These are phyloP conservation scores for Oscheius myriophilus DNA, from an alignment of 2,888 invertebrate genomes.

Conservation along the genomic window DNA sequence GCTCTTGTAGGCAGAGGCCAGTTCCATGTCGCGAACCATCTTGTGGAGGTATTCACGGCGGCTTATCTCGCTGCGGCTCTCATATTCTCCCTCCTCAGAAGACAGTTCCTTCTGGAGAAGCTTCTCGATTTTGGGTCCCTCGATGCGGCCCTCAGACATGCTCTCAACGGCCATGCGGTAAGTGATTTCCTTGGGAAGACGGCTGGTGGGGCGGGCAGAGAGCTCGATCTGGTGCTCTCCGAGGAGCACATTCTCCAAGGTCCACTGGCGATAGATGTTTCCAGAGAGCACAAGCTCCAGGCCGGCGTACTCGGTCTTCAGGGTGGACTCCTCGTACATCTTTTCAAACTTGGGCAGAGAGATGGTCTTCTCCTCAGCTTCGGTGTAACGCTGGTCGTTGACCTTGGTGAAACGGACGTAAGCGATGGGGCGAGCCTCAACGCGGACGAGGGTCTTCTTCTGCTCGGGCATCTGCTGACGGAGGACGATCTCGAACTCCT, in stretches of 20 bases:
- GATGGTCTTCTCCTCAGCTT: conserved; percentile 58
- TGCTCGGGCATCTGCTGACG: conserved; percentile 41
- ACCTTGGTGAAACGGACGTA: conserved; percentile 49
- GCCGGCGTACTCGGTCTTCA: conserved; percentile 19
- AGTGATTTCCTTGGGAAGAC: conserved; percentile 34
- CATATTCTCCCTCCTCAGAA: conserved; percentile 24
- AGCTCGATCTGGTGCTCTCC: conserved; percentile 59
- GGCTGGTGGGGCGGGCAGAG: conserved; percentile 35
- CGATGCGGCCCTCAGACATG: conserved; percentile 24
- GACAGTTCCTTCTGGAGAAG: conserved; percentile 39
- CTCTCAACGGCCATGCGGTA: conserved; percentile 19
- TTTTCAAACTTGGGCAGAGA: conserved; percentile 41
- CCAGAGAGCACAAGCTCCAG: conserved; percentile 36
- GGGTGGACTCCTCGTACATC: conserved; percentile 36
- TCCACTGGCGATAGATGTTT: conserved; percentile 41
- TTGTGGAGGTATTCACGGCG: conserved; percentile 41
- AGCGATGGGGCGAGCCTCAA: conserved; percentile 52
- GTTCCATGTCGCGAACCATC: conserved; percentile 37
- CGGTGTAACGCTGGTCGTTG: conserved; percentile 35
- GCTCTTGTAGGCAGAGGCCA: conserved; percentile 17
- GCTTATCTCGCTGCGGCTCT: conserved; percentile 18
- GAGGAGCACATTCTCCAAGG: conserved; percentile 35
- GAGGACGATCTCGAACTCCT: conserved; percentile 31
- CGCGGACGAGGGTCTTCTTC: conserved; percentile 45
- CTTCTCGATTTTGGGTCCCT: conserved; percentile 29